phyloP scores from a whole-genome alignment of 2,113 vertebrate species.

The Zingel zingel region DNA sequence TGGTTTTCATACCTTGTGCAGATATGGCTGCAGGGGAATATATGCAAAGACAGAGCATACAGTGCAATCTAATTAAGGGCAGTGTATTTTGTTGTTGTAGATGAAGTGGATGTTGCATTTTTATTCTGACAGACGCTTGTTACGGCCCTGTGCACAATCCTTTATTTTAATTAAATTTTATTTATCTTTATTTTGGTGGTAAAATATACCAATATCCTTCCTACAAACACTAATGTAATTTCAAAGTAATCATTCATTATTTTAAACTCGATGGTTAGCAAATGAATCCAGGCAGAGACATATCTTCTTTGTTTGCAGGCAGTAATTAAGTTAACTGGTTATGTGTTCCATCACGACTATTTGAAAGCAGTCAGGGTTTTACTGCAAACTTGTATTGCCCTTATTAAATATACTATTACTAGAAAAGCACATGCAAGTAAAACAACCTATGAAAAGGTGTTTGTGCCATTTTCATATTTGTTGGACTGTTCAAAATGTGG shows the following conservation, averaged over 20 bases:
- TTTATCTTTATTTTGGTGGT: not conserved
- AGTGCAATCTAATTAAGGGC: slow-evolving; percentile 39
- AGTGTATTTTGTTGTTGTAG: not conserved
- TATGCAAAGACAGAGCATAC: slow-evolving; percentile 8
- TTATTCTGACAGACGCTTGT: slow-evolving; percentile 5
- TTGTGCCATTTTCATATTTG: not conserved
- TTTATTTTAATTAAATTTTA: not conserved
- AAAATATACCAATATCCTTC: not conserved
- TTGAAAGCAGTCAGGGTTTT: slow-evolving; percentile 11
- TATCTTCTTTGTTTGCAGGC: slow-evolving; percentile 39
- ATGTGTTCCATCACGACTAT: not conserved
- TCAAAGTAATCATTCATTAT: slow-evolving; percentile 29
- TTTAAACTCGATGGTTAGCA: not conserved
- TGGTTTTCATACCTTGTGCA: slow-evolving; percentile 57
- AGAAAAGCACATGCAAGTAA: not conserved
- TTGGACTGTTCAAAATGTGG: not conserved
- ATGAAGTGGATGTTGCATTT: slow-evolving; percentile 14
- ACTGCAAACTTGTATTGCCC: not conserved
- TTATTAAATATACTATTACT: not conserved
- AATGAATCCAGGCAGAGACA: slow-evolving; percentile 12
- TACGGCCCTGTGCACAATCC: not conserved
- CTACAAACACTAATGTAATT: slow-evolving; percentile 11
- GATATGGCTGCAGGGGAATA: slow-evolving; percentile 44
- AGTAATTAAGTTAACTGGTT: slow-evolving; percentile 30
- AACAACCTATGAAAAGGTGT: not conserved